Percentiles rank a stretch among this genome's conserved stretches.
Conservation (phyloP, 1,140 invertebrate genomes). For the Euura lappo region DNA sequence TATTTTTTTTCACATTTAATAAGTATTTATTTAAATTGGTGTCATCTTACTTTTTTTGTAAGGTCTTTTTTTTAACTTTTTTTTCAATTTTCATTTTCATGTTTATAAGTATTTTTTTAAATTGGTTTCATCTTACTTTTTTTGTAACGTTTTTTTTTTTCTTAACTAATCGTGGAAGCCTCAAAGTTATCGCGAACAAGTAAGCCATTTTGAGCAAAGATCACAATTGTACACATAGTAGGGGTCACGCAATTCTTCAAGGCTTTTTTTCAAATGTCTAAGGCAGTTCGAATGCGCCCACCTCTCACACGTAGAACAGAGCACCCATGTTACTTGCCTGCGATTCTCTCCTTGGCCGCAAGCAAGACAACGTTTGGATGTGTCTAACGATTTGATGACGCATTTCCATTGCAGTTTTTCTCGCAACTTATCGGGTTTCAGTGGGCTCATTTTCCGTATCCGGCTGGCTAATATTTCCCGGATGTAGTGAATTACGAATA, state of each 20-base stretch:
- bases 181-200: neutral
- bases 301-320: constrained; percentile 9
- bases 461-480: constrained; percentile 7
- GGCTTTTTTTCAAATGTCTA: neutral
- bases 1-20: too few relatives aligned
- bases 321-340: neutral
- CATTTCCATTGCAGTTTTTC: constrained; percentile 9
- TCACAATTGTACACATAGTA: neutral
- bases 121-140: too few relatives aligned
- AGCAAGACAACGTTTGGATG: constrained; percentile 9
- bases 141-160: too few relatives aligned
- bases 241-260: neutral
- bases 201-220: constrained; percentile 11
- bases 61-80: too few relatives aligned
- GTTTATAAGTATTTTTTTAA: too few relatives aligned
- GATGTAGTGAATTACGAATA: constrained; percentile 10
- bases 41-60: too few relatives aligned
- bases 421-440: constrained; percentile 1
- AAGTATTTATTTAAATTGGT: too few relatives aligned
- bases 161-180: too few relatives aligned
- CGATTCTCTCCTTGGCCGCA: constrained; percentile 13
- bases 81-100: too few relatives aligned
- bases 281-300: constrained; percentile 6
- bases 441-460: neutral
- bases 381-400: constrained; percentile 9